phyloP scores from a whole-genome alignment of 2,888 invertebrate species.

The Nomada hirtipes region DNA sequence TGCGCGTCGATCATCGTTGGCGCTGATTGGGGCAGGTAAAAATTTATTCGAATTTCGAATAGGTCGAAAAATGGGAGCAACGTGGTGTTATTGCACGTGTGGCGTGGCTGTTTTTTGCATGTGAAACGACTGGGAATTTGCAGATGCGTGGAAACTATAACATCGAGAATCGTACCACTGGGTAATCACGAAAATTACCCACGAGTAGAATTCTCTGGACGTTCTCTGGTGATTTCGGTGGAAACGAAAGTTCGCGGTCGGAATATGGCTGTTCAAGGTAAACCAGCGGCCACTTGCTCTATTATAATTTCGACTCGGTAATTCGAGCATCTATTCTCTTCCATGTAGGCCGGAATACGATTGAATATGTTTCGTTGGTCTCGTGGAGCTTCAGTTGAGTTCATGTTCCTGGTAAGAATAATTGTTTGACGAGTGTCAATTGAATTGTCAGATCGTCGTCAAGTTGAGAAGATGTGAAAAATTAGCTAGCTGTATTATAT shows the following conservation, averaged over 20 bases:
- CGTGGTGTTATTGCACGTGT: slow-evolving; percentile 11
- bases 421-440: not conserved
- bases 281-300: slow-evolving; percentile 75
- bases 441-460: not conserved
- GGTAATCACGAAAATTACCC: slow-evolving; percentile 48
- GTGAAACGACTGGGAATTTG: slow-evolving; percentile 30
- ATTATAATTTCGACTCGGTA: slow-evolving; percentile 59
- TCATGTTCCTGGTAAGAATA: not conserved
- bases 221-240: slow-evolving; percentile 44
- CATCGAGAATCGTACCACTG: slow-evolving; percentile 50
- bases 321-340: slow-evolving; percentile 40
- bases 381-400: not conserved
- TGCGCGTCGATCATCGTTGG: not conserved
- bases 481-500: no score
- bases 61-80: not conserved
- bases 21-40: not conserved
- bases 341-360: not conserved
- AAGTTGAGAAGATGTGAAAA: no score
- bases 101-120: slow-evolving; percentile 1
- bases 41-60: not conserved
- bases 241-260: slow-evolving; percentile 60
- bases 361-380: not conserved
- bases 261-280: slow-evolving; percentile 70
- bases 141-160: slow-evolving; percentile 45
- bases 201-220: slow-evolving; percentile 29